Percentiles rank a stretch among this genome's conserved stretches.
These are phyloP conservation scores for Metaphire vulgaris DNA, from an alignment of 1,140 invertebrate species.

Conservation along the genomic window DNA sequence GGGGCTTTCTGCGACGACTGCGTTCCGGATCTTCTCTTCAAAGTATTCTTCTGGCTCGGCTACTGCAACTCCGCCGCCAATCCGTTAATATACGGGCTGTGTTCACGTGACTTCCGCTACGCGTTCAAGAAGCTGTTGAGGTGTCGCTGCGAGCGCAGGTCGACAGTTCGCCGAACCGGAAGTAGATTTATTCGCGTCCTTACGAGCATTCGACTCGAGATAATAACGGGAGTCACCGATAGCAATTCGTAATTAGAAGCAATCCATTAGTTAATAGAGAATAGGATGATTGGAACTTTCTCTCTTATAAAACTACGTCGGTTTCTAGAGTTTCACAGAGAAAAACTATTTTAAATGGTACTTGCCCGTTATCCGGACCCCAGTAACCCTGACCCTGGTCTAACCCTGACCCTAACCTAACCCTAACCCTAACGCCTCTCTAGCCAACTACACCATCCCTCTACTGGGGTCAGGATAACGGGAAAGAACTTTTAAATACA, in stretches of 20 bases:
- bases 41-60: constrained; percentile 90
- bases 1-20: constrained; percentile 36
- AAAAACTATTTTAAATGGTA: no score
- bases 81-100: constrained; percentile 58
- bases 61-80: constrained; percentile 85
- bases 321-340: no score
- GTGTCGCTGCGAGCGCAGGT: constrained; percentile 24
- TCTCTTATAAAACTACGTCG: no score
- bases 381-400: no score
- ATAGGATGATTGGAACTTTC: no score
- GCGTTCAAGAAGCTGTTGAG: constrained; percentile 74
- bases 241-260: not conserved
- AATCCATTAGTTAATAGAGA: no score
- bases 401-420: no score
- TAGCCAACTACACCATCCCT: no score
- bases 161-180: not conserved
- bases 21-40: constrained; percentile 62
- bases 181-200: not conserved
- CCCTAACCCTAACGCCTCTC: no score
- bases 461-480: no score
- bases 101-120: constrained; percentile 75
- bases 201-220: not conserved
- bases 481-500: no score
- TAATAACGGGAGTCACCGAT: not conserved
- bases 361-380: no score